These are phyloP conservation scores for Nothocercus julius DNA, from an alignment of 2,113 vertebrate genomes.

Conservation along the genomic window DNA sequence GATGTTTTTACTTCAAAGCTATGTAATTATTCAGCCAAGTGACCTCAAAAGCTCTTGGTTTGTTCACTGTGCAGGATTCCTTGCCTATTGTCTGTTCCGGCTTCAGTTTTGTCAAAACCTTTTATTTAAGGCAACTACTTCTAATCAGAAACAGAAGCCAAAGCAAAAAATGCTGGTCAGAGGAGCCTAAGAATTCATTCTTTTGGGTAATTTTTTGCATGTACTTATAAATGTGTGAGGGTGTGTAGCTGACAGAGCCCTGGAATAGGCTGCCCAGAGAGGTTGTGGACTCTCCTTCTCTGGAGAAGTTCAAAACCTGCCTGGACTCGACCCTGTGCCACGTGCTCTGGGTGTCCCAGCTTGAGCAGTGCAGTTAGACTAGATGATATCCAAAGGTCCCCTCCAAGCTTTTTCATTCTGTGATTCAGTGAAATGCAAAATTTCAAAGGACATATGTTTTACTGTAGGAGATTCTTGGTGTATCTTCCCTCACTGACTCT, in stretches of 20 bases:
- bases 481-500: background rate
- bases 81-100: background rate
- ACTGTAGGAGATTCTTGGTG: background rate
- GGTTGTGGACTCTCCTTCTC: background rate
- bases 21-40: background rate
- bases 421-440: background rate
- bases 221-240: background rate
- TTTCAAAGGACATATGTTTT: background rate
- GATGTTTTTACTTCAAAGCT: background rate
- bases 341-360: too few relatives aligned
- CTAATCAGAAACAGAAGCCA: background rate
- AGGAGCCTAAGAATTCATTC: background rate
- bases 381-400: too few relatives aligned
- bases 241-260: too few relatives aligned
- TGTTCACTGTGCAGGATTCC: background rate
- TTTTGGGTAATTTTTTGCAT: background rate
- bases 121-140: background rate
- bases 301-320: background rate
- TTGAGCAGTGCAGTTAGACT: too few relatives aligned
- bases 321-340: too few relatives aligned
- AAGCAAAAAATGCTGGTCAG: background rate
- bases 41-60: background rate
- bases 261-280: background rate
- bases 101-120: background rate
- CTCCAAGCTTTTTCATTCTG: too few relatives aligned